Base-by-base conservation (phyloP, 2,797 vertebrate genomes). In the Megalops cyprinoides region DNA sequence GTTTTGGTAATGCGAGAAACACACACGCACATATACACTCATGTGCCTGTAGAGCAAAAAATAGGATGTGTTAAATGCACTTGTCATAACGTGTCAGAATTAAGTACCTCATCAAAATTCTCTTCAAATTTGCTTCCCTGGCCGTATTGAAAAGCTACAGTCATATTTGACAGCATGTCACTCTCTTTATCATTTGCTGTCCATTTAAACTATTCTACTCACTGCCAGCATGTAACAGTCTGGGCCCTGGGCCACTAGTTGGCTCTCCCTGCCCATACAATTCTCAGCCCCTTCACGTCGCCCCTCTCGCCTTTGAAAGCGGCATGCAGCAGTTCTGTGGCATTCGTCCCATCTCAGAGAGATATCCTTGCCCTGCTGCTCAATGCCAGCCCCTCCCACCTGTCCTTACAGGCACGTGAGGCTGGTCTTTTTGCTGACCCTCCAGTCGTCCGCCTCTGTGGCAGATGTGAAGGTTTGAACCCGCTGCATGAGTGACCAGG, bases 1-100 rank as follows among this genome's bases (percentile, higher is more conserved):
- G n/a, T n/a, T n/a, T n/a, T n/a, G n/a, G n/a, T n/a, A n/a, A n/a
- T n/a, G n/a, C n/a, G n/a, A n/a, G n/a, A 48, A 4, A 48, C 46
- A 48, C 46, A 48, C 46, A 48, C 10, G 48, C 46, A 10, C 46
- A 48, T 46, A 48, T 46, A 48, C 51, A 53, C 51, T 14, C 51
- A 53, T 14, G n/a, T n/a, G n/a, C 48, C 23, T 39, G 14, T 44
- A 53, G 48, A 76, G 25, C 25, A 75, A 23, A 55, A 75, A 55
- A 49, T 37, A 56, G 20, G 34, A 37, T 7, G 74, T 34, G 49
- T 18, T 37, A 76, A 28, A 76, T 14, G 4, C 25, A 15, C 74
- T 55, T 53, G 48, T 76, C 48, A 76, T 76, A 55, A 76, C 28
- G 28, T 77, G 48, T 77, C 31, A 42, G 53, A 58, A 39, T 34